Evolutionary conservation across 2,888 invertebrate species (phyloP), one percentile per base, ranked within the genome.

Genomic region (Apodemia hepburni): DNA sequence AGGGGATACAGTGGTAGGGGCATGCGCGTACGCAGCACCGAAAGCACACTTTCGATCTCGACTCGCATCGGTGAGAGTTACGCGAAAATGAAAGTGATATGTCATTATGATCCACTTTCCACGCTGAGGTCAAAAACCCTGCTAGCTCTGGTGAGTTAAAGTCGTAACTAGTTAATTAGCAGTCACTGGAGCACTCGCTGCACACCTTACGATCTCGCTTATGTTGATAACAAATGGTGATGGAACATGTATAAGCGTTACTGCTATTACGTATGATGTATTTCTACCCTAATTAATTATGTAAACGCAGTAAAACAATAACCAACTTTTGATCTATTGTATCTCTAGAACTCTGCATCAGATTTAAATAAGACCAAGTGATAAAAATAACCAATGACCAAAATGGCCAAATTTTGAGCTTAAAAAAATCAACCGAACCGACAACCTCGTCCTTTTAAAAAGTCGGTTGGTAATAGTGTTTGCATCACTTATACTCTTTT

Each of bases 1-100:
- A 70, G 72, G 73, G 71, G 76, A 64, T 62, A 47, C 38, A 62
- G 72, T 75, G 74, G 75, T 75, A 35, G 76, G 75, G 77, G 75
- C 71, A 69, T 85, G 89, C 86, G 87, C 88, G 79, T 82, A 84
- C 90, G 88, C 90, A 87, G 81, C 77, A 73, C 80, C 89, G 87
- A 91, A 91, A 80, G 88, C 85, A 89, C 90, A 91, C 90, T 89
- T 88, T 90, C 91, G 84, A 87, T 92, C 86, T 89, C 85, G 72
- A 84, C 84, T 81, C 80, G 84, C 84, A 78, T 73, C 74, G 80
- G 88, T 88, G 87, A 90, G 90, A 92, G 92, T 92, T 92, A 92
- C 89, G 89, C 87, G 92, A 93, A 93, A 92, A 93, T 90, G 93
- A 93, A 93, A 91, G 92, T 93, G 83, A 85, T 92, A 75, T 86